Evolutionary conservation across 1,140 invertebrate genomes (phyloP), one percentile per base, ranked within the genome.

Genomic region (Bombus terrestris): DNA sequence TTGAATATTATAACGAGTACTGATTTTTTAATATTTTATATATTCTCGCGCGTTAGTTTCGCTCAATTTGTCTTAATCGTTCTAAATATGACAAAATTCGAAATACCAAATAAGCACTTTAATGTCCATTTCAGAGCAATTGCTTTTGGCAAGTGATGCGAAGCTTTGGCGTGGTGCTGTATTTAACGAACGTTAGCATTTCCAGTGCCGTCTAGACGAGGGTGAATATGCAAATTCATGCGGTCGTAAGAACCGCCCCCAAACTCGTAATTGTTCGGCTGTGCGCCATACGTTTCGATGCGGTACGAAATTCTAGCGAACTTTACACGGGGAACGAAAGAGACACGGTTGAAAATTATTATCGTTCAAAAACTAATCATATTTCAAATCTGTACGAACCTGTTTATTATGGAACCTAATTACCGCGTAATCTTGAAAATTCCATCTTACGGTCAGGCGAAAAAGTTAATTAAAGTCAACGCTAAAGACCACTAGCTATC

Each of bases 171-270:
- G 25, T 0, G 35, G 32, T 22, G 18, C 18, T 37, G 35, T 25
- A 62, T 64, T 41, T 64, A 77, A 77, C 75, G 75, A 77, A 62
- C 75, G 28, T 32, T n/a, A 9, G 8, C 25, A 47, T 76, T 59
- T 76, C 74, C 25, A 37, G 25, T 5, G 35, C 37, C 53, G 74
- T 76, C 53, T 39, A 76, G 47, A 76, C 53, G 28, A 13, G 53
- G 74, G 32, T 35, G 57, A 18, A 9, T 39, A 64, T 77, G 57
- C 75, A 77, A 77, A 77, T 77, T 77, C 57, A n/a, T 64, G 35
- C 35, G 53, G 28, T 77, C 75, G 75, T n/a, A 77, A 62, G 57
- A 41, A 41, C 37, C 28, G 28, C 18, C 75, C 35, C 35, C 43
- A 77, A 77, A 43, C 39, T 43, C 28, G 57, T 64, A 64, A 77